Base-by-base conservation (phyloP, 2,888 invertebrate genomes). In the Keiferia lycopersicella region DNA sequence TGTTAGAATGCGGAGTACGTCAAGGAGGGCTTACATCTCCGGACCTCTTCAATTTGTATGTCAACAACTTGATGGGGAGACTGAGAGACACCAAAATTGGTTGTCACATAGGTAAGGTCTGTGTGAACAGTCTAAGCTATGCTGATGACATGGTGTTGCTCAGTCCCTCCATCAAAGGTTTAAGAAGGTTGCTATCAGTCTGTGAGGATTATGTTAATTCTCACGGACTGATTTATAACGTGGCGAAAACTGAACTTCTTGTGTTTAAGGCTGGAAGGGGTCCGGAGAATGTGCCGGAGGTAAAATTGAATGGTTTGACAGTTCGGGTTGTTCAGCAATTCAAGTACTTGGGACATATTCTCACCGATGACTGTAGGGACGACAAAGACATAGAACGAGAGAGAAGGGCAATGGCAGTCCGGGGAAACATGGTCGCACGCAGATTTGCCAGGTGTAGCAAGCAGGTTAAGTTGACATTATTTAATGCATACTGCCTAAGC, bases 341-440 rank as follows among this genome's bases (percentile, higher is more conserved):
- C 30, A 61, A 48, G 16, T 61, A 61, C 26, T 30, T 61, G 26
- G 48, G 48, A 11, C 61, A 61, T 8, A 30, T 61, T 10, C 61
- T 61, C 0, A 61, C 30, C n/a, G 48, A 48, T 1, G 45, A 61
- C 48, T 6, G 16, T n/a, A 48, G 14, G 30, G 61, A 30, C n/a
- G 61, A 61, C 30, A 30, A 20, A 10, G 61, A 61, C 30, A 48
- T 50, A 7, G 48, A 26, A 16, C 20, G 60, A 45, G 45, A 22
- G 22, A 60, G 60, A 39, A 39, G 39, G 12, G 39, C 39, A 39
- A 8, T 39, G 39, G 39, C 39, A 11, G 39, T 39, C 39, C 26
- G 26, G 26, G 26, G 26, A 26, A 26, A 26, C 26, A 26, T 26
- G 26, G 26, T 26, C 26, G 26, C 26, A 6, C 26, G 26, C 26